Base-by-base conservation (phyloP, 2,888 invertebrate species). In the Tubulanus polymorphus region DNA sequence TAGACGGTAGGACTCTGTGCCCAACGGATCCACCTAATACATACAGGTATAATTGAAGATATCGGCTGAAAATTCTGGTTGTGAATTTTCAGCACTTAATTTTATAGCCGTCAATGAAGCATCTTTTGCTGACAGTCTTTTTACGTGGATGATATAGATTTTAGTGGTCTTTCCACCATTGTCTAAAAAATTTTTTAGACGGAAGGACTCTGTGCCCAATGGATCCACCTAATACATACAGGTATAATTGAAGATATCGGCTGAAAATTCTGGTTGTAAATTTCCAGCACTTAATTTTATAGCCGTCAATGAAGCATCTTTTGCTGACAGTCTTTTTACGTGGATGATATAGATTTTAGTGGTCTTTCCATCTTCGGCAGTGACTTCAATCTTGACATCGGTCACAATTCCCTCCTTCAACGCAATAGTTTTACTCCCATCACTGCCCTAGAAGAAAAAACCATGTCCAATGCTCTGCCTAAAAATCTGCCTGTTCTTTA, bases 361-460 rank as follows among this genome's bases (percentile, higher is more conserved):
- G 20, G 76, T 74, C 23, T 15, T 60, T 20, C 76, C 76, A 71
- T 78, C 76, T 61, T 78, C 78, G 25, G 76, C 70, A 45, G 76
- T 72, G 1, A 78, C 78, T 64, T 78, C 76, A 47, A 78, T 72
- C 54, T 73, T 75, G 12, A 78, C 70, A 26, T 74, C 74, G 47
- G 71, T 75, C 12, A 73, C 63, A 12, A 62, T 62, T 25, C 77
- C 78, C 63, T 76, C 76, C 48, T 67, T 65, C 12, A 78, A 60
- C 27, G 71, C 66, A 1, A 78, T 69, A 27, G 67, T 66, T 52
- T 71, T 71, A 8, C 68, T 63, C 15, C 75, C 76, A 45, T 67
- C 74, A 62, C 71, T 68, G 25, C 69, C 71, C 72, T 73, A 53
- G 28, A 62, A 56, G 37, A 35, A 29, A 51, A 53, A n/a, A 45